Evolutionary conservation across 2,797 vertebrate species (phyloP), one percentile per base, ranked within the genome.

Genomic region (Antennarius maculatus): DNA sequence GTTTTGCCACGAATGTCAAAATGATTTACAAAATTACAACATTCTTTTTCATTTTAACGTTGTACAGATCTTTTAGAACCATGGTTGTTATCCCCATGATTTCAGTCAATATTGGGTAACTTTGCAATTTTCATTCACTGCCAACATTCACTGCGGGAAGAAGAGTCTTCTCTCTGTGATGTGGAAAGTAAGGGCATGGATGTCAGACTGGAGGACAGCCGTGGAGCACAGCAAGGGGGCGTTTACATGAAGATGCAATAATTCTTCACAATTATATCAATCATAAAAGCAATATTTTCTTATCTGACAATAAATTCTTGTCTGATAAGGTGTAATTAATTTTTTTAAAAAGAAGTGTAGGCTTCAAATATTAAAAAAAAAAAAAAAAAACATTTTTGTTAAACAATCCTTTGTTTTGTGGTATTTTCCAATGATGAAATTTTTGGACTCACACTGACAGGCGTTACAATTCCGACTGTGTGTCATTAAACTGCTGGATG

Each of bases 401-500:
- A 16, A 53, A 34, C 16, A 53, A 54, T 28, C 8, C 11, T 31
- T 16, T 7, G 11, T 46, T n/a, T 23, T 52, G 37, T 13, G 5
- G 12, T 14, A 42, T 11, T 37, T 8, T 15, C 47, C 41, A 2
- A 3, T 48, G 15, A 27, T 14, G 4, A 39, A 39, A 13, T n/a
- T 18, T 1, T 37, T 29, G 15, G 11, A 15, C 2, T 15, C 17
- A 56, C 17, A 37, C 17, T 11, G 27, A 8, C 17, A 15, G 15
- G 5, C 29, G n/a, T 9, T 15, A 28, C 28, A 16, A 31, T 13
- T 54, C 34, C 2, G 1, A 41, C 43, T 58, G 13, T n/a, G 16
- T 64, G 47, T 71, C 59, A 60, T 43, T 12, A 16, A 46, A 17
- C 45, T 34, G 9, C 4, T 54, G 45, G 29, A 48, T 48, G 47